Base-by-base conservation (phyloP, 35 echinoderm and acorn worm species). In the Diadema setosum region DNA sequence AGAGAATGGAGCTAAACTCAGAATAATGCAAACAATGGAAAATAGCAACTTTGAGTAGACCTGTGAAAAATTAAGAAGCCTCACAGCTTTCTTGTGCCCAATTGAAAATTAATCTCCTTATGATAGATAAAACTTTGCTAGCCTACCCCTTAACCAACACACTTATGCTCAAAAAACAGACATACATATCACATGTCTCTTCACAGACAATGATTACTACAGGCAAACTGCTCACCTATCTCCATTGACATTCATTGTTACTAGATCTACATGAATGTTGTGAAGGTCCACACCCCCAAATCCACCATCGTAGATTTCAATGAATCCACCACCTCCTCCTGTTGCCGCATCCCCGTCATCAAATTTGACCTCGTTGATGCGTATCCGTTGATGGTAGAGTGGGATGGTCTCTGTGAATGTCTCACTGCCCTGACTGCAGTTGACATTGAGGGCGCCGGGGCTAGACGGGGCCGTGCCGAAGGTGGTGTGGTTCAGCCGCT, bases 281-380 rank as follows among this genome's bases (percentile, higher is more conserved):
- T 88, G 80, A 63, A 92, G 91, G 35, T n/a, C 36, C 3, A 92
- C 69, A 45, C 95, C 74, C 5, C 86, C 85, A 61, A 90, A 87
- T 3, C 95, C 93, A 57, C 87, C 90, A 89, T 94, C 93, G 40
- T 92, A 99, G 12, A 99, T 49, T 42, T 99, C 96, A 34, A 99
- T 86, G 70, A 90, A 99, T 5, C 91, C 86, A 48, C 84, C 88
- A 41, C 48, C 81, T 5, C 91, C 86, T 42, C 84, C 88, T 31
- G 44, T 75, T 17, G 46, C 44, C 5, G 39, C 16, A 1, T 82
- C 87, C 41, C 3, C 50, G 14, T 42, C 46, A 16, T 64, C 75
- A 30, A 84, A 57, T 40, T 85, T 88, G 0, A 99, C 50, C 57
- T 99, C 96, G 90, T 92, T 94, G 43, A 99, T 94, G 11, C 96